These are phyloP conservation scores for Chaetura pelagica DNA, from an alignment of 2,113 vertebrate species.

Conservation along the genomic window DNA sequence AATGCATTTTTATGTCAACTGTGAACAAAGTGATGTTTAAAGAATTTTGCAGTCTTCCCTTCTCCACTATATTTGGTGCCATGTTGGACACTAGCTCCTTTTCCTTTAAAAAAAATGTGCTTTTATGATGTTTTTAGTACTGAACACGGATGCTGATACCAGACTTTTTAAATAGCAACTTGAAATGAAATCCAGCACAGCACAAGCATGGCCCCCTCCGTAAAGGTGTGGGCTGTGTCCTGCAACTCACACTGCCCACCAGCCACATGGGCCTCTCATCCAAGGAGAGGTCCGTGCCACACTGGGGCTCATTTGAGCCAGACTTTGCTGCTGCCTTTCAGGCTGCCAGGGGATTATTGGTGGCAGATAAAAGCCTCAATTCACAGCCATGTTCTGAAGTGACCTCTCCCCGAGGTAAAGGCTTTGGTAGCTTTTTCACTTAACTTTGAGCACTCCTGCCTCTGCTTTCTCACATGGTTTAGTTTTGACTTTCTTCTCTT, in stretches of 20 bases:
- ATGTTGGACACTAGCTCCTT: neutral
- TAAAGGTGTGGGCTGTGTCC: neutral
- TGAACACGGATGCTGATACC: neutral
- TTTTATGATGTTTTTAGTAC: neutral
- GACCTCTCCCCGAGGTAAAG: neutral
- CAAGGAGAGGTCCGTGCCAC: accelerated
- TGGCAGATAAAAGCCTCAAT: neutral
- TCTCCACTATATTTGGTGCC: neutral
- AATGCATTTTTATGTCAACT: neutral
- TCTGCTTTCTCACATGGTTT: neutral
- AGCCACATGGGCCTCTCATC: accelerated
- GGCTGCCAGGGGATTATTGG: neutral
- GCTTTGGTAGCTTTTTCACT: conserved; percentile 37
- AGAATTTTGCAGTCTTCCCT: neutral
- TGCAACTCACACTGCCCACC: accelerated
- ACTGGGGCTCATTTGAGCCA: accelerated
- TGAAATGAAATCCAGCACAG: neutral
- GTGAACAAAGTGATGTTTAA: neutral
- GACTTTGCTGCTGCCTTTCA: accelerated
- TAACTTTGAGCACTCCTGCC: conserved; percentile 34
- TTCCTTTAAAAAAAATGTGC: neutral
- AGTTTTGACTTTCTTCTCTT: conserved; percentile 60
- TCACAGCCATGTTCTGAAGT: neutral
- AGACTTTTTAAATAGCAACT: neutral
- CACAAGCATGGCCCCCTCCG: neutral